Evolutionary conservation across 2,888 invertebrate genomes (phyloP).

Genomic region (Anticlea derivata): DNA sequence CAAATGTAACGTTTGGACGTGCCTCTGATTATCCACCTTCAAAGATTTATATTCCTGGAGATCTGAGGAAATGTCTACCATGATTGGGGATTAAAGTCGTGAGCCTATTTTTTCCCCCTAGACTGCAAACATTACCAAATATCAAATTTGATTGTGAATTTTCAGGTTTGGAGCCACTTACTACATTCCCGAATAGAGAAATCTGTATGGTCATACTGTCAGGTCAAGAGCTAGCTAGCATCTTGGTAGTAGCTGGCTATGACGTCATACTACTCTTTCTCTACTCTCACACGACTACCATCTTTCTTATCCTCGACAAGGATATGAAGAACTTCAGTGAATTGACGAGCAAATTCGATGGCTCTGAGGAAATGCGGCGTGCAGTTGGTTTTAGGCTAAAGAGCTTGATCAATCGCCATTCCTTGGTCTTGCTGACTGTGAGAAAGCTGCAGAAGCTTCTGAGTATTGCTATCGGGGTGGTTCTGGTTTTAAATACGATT

Average conservation of each 20-base stretch:
- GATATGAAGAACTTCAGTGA: constrained; percentile 40
- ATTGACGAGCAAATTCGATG: constrained; percentile 19
- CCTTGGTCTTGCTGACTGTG: constrained; percentile 40
- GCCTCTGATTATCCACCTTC: too few species aligned
- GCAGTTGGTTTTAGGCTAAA: constrained; percentile 35
- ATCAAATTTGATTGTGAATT: too few species aligned
- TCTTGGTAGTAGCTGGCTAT: constrained; percentile 39
- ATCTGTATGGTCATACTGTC: constrained; percentile 43
- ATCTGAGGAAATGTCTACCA: too few species aligned
- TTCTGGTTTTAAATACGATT: constrained; percentile 42
- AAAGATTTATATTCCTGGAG: too few species aligned
- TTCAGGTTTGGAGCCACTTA: constrained; percentile 41
- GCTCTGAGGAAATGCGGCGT: constrained; percentile 25
- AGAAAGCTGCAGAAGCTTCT: constrained; percentile 44
- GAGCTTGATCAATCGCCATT: constrained; percentile 41
- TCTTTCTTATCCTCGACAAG: constrained; percentile 43
- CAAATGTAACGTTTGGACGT: too few species aligned
- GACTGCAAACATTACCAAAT: too few species aligned
- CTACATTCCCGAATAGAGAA: constrained; percentile 38
- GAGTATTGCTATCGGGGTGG: constrained; percentile 40
- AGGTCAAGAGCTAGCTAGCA: constrained; percentile 42
- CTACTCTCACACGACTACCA: constrained; percentile 45
- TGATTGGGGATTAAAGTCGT: too few species aligned
- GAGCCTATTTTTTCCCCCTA: too few species aligned
- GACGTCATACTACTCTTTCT: constrained; percentile 46